phyloP scores from a whole-genome alignment of 2,113 vertebrate species.

The Anoplopoma fimbria region DNA sequence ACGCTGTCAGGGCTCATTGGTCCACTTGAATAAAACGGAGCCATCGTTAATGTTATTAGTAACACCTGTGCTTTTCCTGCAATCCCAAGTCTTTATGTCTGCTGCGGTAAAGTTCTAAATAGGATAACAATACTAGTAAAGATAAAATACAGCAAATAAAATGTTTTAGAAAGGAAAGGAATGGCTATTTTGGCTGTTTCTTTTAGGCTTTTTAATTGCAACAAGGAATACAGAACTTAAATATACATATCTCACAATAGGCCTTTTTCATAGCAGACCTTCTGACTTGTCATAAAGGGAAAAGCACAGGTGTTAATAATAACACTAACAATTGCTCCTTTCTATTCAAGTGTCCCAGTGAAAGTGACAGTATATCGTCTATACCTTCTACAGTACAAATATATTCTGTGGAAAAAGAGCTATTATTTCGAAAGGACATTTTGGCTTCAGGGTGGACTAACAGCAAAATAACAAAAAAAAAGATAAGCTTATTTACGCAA shows the following conservation, averaged over 20 bases:
- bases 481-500: not conserved
- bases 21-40: too few species aligned
- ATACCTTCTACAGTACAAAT: too few species aligned
- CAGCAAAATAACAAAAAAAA: not conserved
- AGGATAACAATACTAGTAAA: not conserved
- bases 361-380: too few species aligned
- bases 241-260: not conserved
- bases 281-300: not conserved
- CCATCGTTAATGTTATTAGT: too few species aligned
- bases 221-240: not conserved
- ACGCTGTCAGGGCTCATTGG: too few species aligned
- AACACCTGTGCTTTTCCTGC: too few species aligned
- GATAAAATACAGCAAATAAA: not conserved
- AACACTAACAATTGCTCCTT: not conserved
- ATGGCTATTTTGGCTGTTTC: too few species aligned
- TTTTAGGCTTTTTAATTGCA: not conserved
- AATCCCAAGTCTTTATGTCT: not conserved
- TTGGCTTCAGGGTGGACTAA: not conserved
- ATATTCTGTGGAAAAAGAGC: not conserved
- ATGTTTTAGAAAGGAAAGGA: too few species aligned
- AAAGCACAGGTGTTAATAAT: not conserved
- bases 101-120: not conserved
- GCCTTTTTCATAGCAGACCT: not conserved
- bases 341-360: not conserved
- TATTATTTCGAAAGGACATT: not conserved